Evolutionary conservation across 2,888 invertebrate genomes (phyloP), one percentile per base, ranked within the genome.

Genomic region (Tiliacea aurago): DNA sequence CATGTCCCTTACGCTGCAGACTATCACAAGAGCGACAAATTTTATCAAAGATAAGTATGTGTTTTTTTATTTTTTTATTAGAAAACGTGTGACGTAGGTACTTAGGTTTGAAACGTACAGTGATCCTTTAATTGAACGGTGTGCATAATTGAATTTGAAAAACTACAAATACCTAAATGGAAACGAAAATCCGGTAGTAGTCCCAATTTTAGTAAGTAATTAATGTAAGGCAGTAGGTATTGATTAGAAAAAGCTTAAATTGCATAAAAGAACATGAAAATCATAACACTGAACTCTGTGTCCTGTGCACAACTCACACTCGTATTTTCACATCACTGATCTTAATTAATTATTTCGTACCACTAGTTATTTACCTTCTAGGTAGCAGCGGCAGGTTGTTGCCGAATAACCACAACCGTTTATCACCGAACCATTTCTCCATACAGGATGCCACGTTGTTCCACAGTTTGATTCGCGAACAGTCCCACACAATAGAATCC

Each of bases 401-500:
- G 94, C 98, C 98, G 95, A 98, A 98, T 96, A 98, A 97, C 98
- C 98, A 98, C 94, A 98, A 97, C 97, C 98, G 98, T 95, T 98
- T 98, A 96, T 98, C 98, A 97, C 98, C 98, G 95, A 98, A 98
- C 98, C 98, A 98, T 98, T 98, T 98, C 98, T 98, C 98, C 98
- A 98, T 98, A 96, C 97, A 96, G 96, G 96, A 94, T 89, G 96
- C 94, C 94, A 96, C 93, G 92, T 95, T 96, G 91, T 91, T 93
- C 91, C 93, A 94, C 95, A 95, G 92, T 89, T 93, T 95, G 92
- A 91, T 90, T 82, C 85, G 88, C 81, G 91, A 92, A 91, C 89
- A 86, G 81, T 90, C 87, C 88, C 82, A 85, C 78, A 82, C 73
- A 78, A 88, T 86, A 85, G 87, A 91, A 84, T 92, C 87, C 91